Evolutionary conservation across 2,888 invertebrate species (phyloP), one percentile per base, ranked within the genome.

Genomic region (Zonitis immaculata): DNA sequence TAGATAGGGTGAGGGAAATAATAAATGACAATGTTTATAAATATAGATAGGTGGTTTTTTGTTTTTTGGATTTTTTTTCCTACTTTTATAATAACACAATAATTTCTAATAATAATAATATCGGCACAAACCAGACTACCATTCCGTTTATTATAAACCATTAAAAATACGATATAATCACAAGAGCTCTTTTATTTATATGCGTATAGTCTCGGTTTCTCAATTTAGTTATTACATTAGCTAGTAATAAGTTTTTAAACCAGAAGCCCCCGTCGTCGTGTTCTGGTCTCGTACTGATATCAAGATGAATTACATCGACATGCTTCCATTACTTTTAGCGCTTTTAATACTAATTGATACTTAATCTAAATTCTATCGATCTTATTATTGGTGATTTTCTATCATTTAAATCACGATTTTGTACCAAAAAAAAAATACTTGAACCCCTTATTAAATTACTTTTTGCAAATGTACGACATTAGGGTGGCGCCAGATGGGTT

Each of bases 21-120:
- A 73, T 71, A 71, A 73, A 72, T 72, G 73, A 72, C 70, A 69
- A 63, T 65, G 64, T n/a, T n/a, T n/a, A n/a, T n/a, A n/a, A n/a
- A n/a, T n/a, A n/a, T n/a, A n/a, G n/a, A n/a, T n/a, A n/a, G n/a
- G n/a, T n/a, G n/a, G n/a, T n/a, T n/a, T n/a, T n/a, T n/a, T n/a
- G n/a, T n/a, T n/a, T n/a, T n/a, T n/a, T n/a, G n/a, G n/a, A n/a
- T n/a, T n/a, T n/a, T n/a, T n/a, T n/a, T n/a, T n/a, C n/a, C n/a
- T n/a, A n/a, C n/a, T n/a, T n/a, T n/a, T n/a, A n/a, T n/a, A n/a
- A n/a, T n/a, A n/a, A n/a, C n/a, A n/a, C n/a, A n/a, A n/a, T n/a
- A n/a, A n/a, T n/a, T n/a, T n/a, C n/a, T n/a, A n/a, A n/a, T n/a
- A n/a, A n/a, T n/a, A n/a, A n/a, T n/a, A 46, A 59, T 66, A 66